phyloP scores from a whole-genome alignment of 2,888 invertebrate genomes.

The Caenorhabditis sp. region DNA sequence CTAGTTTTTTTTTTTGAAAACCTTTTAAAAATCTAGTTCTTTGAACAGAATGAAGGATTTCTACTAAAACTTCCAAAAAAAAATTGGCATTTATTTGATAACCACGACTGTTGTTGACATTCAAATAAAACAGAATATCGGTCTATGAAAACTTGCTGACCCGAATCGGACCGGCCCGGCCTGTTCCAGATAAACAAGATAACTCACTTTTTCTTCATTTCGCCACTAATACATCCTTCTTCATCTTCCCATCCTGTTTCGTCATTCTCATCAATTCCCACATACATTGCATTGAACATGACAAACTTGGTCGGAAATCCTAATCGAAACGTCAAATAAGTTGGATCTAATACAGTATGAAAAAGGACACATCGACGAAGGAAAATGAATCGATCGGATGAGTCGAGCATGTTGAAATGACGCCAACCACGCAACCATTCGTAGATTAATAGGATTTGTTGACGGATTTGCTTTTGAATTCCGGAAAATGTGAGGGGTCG shows the following conservation, averaged over 20 bases:
- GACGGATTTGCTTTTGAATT: conserved; percentile 50
- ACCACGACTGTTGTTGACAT: no score
- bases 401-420: conserved; percentile 44
- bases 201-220: conserved; percentile 49
- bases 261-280: conserved; percentile 43
- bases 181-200: no score
- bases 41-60: no score
- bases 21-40: background rate
- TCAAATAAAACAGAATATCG: no score
- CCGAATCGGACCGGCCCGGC: no score
- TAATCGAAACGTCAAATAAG: conserved; percentile 48
- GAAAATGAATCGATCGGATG: conserved; percentile 42
- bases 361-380: conserved; percentile 54
- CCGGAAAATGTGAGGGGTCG: conserved; percentile 51
- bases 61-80: no score
- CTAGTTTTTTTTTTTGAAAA: background rate
- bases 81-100: no score
- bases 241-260: conserved; percentile 57
- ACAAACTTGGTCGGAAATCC: conserved; percentile 54
- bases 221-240: conserved; percentile 42
- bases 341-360: conserved; percentile 56
- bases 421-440: conserved; percentile 58
- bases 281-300: conserved; percentile 59
- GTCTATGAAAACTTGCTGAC: no score
- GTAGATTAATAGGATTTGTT: conserved; percentile 55